Evolutionary conservation across 1,140 invertebrate species (phyloP), one percentile per base, ranked within the genome.

Genomic region (Heterodera schachtii): DNA sequence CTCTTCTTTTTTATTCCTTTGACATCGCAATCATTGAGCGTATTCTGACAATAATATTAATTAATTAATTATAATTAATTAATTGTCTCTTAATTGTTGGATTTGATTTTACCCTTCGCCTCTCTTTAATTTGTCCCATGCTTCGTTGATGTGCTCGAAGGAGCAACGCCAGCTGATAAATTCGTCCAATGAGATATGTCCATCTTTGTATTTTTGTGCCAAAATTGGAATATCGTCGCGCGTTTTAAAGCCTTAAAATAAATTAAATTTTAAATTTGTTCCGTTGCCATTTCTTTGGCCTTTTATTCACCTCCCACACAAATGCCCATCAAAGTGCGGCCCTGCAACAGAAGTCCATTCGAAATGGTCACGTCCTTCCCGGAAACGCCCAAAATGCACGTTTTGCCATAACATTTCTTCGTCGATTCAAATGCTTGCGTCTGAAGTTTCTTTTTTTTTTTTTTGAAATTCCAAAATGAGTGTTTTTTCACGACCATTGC

Each of bases 321-420:
- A 73, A 90, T 87, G 19, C 83, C 83, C 82, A 91, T 92, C 92
- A 92, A 92, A 6, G 90, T 90, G 11, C 92, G 87, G 11, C 92
- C 92, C 41, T 93, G 92, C 98, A 98, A n/a, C 31, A 71, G 11
- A 70, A 97, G 97, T 43, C 95, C 93, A 13, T 97, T 99, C 19
- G 96, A 97, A 41, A 93, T 94, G 31, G 97, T 97, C 97, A 97
- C 98, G 8, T 97, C 97, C 91, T 98, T 98, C 88, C 98, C 96
- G 86, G 95, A 96, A 0, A 98, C 96, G 47, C 96, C 96, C 84
- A 98, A 94, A 85, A 80, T 69, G 73, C 70, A 76, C 46, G 73
- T 71, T n/a, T 43, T 43, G 11, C 97, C 97, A 97, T 97, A 99
- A 7, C 97, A 97, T 91, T 98, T 98, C 88, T 98, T 97, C 86